Conservation (phyloP, 2,888 invertebrate genomes). For the Tipula vernalis region DNA sequence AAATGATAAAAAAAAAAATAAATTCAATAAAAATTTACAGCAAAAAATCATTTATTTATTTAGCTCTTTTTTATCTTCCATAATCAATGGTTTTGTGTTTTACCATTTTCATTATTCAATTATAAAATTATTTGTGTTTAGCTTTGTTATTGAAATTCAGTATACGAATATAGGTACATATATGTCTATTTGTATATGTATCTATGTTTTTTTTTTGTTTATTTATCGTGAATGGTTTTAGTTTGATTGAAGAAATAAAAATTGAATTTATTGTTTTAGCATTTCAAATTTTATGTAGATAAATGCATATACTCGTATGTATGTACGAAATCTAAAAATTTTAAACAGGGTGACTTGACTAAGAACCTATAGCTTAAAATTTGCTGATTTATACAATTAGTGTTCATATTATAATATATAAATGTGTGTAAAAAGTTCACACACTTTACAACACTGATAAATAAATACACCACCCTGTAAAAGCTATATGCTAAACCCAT, state of each 20-base stretch:
- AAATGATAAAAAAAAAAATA: neutral
- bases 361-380: no score
- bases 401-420: no score
- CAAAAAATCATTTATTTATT: neutral
- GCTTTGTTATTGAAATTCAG: neutral
- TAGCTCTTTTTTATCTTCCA: neutral
- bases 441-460: neutral
- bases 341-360: neutral
- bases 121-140: neutral
- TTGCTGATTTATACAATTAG: no score
- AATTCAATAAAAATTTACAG: neutral
- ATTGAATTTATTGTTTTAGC: neutral
- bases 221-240: neutral
- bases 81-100: neutral
- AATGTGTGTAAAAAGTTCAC: no score
- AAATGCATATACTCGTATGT: neutral
- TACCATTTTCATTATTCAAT: conserved; percentile 4
- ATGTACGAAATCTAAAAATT: neutral
- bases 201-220: neutral
- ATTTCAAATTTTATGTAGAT: neutral
- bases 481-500: neutral
- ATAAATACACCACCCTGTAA: neutral
- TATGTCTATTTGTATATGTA: neutral
- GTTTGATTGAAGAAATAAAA: neutral
- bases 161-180: neutral